phyloP scores from a whole-genome alignment of 2,113 vertebrate genomes.

The Delphinapterus leucas region DNA sequence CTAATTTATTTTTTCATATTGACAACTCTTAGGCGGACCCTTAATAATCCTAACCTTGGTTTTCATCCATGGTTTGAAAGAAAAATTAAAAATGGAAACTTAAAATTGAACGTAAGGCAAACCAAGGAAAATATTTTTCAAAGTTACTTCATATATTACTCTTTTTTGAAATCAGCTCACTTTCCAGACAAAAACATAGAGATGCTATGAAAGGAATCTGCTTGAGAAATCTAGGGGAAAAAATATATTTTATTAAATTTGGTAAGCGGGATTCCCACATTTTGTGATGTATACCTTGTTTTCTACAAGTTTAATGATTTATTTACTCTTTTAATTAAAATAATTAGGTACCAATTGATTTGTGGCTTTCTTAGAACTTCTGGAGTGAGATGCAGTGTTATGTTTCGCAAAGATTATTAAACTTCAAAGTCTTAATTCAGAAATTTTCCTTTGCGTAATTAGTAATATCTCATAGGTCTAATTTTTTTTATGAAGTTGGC shows the following conservation, averaged over 20 bases:
- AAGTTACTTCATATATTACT: background rate
- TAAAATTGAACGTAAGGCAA: constrained; percentile 30
- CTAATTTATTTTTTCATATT: background rate
- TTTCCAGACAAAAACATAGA: constrained; percentile 33
- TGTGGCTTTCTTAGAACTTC: constrained; percentile 25
- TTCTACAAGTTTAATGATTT: constrained; percentile 16
- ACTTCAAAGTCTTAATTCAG: constrained; percentile 20
- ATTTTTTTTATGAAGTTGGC: background rate
- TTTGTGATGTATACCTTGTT: background rate
- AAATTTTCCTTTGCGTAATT: background rate
- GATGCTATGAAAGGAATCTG: constrained; percentile 19
- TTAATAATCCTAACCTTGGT: background rate
- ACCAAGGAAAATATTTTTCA: constrained; percentile 13
- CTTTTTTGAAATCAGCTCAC: background rate
- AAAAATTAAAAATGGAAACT: constrained; percentile 40
- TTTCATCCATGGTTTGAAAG: constrained; percentile 37
- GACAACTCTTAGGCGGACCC: background rate
- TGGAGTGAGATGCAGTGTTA: background rate
- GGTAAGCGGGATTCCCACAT: background rate
- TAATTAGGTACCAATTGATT: background rate
- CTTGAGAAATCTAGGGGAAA: background rate
- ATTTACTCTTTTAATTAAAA: constrained; percentile 18
- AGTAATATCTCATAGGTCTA: background rate
- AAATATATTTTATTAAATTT: background rate
- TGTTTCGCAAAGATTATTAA: background rate